Base-by-base conservation (phyloP, 2,797 vertebrate species). In the Molothrus aeneus region DNA sequence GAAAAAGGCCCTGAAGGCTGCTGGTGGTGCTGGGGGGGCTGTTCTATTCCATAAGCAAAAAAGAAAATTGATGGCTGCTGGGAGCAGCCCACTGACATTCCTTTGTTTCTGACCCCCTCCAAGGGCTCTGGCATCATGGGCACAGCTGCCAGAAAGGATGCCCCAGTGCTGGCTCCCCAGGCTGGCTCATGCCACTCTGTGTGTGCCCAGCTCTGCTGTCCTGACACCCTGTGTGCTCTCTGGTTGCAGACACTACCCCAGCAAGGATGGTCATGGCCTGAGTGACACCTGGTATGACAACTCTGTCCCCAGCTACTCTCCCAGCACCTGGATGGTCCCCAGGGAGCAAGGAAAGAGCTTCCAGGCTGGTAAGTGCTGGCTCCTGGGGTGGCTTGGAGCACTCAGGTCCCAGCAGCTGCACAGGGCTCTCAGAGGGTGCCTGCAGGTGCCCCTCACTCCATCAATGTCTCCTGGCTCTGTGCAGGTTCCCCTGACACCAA, bases 401-500 rank as follows among this genome's bases (percentile, higher is more conserved):
- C 42, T 32, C 4, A 1, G 0, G 19, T n/a, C 6, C 57, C 2
- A 3, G 36, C 0, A 3, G 69, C 53, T 85, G 60, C 42, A 47
- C 1, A 0, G 45, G 32, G n/a, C 51, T 78, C 68, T 17, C 1
- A 1, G 19, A 13, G 18, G 5, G 6, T 42, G 18, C 19, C 56
- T 8, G 1, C 0, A 4, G 31, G n/a, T 26, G 32, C 29, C 42
- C 47, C 66, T 71, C 5, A 2, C 34, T 48, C 43, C 51, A 36
- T 81, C 25, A 5, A 6, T 51, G 40, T 66, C 64, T 90, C 50
- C 32, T 34, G 71, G 50, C 34, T 94, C 75, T 25, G 17, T 0
- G 0, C 94, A 99, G 99, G 98, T 69, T 97, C 97, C 14, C 97
- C 98, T 1, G 98, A 99, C 86, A 94, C 98, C 92, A 99, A 98